phyloP scores from a whole-genome alignment of 2,797 vertebrate species.

The Erpetoichthys calabaricus region DNA sequence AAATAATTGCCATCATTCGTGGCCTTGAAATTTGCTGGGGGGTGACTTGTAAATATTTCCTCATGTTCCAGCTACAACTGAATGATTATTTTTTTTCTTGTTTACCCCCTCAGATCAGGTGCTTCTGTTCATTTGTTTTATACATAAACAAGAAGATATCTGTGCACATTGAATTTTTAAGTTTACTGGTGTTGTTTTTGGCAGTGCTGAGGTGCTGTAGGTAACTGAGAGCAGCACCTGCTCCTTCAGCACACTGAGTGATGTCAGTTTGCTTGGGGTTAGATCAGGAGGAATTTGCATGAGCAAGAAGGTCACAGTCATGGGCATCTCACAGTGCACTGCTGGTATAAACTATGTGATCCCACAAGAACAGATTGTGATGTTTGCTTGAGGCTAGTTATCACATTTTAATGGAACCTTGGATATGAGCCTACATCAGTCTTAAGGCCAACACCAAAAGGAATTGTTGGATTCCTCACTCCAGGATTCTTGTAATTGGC shows the following conservation, averaged over 20 bases:
- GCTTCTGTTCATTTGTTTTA: no score
- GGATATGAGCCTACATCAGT: background rate
- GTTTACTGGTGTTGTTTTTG: background rate
- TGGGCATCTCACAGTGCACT: conserved; percentile 3
- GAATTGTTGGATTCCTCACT: background rate
- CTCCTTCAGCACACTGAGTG: no score
- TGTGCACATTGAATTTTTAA: no score
- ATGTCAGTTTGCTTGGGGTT: background rate
- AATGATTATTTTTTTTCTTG: no score
- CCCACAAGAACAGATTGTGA: background rate
- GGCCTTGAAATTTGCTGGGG: no score
- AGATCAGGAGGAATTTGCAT: conserved; percentile 16
- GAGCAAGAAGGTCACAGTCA: conserved; percentile 30
- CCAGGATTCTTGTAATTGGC: background rate
- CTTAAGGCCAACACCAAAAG: background rate
- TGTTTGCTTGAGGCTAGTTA: background rate
- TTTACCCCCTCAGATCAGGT: no score
- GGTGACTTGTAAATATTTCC: no score
- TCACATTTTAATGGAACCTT: background rate
- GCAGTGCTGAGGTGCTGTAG: background rate
- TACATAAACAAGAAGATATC: no score
- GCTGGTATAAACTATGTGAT: background rate
- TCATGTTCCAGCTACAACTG: no score
- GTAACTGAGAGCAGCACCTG: no score
- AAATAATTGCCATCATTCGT: no score